Base-by-base conservation (phyloP, 2,888 invertebrate genomes). In the Galerucella pusilla region DNA sequence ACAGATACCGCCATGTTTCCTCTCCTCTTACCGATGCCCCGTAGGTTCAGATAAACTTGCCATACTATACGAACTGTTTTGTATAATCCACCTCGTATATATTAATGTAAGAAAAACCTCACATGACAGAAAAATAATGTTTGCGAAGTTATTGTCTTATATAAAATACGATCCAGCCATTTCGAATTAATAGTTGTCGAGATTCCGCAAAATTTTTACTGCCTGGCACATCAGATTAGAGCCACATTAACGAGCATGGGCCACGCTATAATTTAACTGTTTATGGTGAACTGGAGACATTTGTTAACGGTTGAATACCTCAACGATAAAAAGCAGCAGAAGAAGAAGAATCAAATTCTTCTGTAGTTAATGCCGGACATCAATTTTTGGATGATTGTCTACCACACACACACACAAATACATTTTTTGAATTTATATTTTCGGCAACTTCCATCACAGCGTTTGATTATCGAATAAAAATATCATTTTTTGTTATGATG, bases 161-260 rank as follows among this genome's bases (percentile, higher is more conserved):
- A 80, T 85, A 86, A 87, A 84, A 86, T 87, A 87, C 82, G 85
- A 85, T 78, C 85, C 83, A 82, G 85, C 82, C 85, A 79, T 63
- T 78, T 78, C 83, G 84, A 87, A 86, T 87, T 87, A 86, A 87
- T 87, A 87, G 87, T 86, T 82, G 85, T 85, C 84, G 46, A 84
- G 86, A 87, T 87, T 87, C 87, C 86, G 85, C 86, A 83, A 85
- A 72, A 80, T 84, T 84, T 86, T 87, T 86, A 86, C 85, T 85
- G 85, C 83, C 83, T 84, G 84, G 83, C 85, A 84, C 86, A 87
- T 87, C 87, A 87, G 87, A 87, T 87, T 87, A 87, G 86, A 86
- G 84, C 60, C 64, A 85, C 86, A 87, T 87, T 87, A 87, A 87
- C 85, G 84, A 85, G 83, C 84, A 84, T 76, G 83, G 83, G 82